Evolutionary conservation across 2,113 vertebrate species (phyloP).

Genomic region (Probosciger aterrimus): DNA sequence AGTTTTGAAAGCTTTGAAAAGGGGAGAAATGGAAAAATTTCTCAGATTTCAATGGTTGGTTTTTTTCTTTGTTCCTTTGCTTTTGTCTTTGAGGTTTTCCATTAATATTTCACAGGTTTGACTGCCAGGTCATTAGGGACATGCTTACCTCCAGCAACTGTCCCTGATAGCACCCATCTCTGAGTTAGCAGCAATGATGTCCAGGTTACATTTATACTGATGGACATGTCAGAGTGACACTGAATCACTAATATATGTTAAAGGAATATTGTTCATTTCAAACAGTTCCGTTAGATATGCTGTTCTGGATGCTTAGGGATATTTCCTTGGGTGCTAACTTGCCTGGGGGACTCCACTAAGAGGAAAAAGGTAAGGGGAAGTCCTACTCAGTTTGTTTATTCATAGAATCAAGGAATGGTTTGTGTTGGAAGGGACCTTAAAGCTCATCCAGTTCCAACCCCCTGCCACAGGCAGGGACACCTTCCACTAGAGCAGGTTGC

Average conservation of each 20-base stretch:
- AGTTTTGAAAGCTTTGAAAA: not conserved
- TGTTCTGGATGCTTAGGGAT: not conserved
- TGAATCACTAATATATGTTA: not conserved
- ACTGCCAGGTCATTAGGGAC: not conserved
- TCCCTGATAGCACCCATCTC: not conserved
- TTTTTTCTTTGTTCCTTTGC: not conserved
- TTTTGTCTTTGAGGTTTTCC: not conserved
- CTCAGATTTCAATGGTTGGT: not conserved
- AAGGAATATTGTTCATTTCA: not conserved
- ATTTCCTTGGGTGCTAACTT: not conserved
- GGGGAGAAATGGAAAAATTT: not conserved
- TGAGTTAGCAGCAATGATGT: rapidly evolving
- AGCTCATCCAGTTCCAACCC: not conserved
- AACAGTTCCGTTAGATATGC: not conserved
- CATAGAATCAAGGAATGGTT: not conserved
- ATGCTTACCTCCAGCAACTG: rapidly evolving
- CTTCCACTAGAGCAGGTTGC: not conserved
- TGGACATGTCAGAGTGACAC: not conserved
- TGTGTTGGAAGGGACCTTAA: not conserved
- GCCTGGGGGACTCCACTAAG: rapidly evolving
- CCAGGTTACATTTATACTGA: not conserved
- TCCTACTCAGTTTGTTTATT: not conserved
- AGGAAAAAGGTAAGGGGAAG: not conserved
- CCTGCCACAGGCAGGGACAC: not conserved
- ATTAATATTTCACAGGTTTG: not conserved